Conservation (phyloP, 2,113 vertebrate species). For the Chloebia gouldiae region DNA sequence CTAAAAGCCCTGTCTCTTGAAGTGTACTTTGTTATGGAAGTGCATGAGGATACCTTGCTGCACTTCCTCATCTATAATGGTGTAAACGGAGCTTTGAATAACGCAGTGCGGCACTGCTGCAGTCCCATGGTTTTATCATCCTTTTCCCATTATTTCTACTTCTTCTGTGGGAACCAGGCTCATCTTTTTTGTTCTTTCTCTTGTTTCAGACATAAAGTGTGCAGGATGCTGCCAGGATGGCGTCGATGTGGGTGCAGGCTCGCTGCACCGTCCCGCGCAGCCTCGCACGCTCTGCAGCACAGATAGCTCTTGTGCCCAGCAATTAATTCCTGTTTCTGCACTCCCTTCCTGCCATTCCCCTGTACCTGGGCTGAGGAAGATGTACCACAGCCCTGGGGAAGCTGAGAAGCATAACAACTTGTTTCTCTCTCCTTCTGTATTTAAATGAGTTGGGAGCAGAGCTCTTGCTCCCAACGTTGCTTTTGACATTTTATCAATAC, state of each 20-base stretch:
- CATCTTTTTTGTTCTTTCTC: neutral
- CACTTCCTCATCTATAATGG: neutral
- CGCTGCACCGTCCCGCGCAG: rapidly evolving
- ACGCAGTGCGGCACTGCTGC: neutral
- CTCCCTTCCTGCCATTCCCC: neutral
- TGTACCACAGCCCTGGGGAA: neutral
- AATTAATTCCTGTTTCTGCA: neutral
- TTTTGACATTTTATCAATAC: neutral
- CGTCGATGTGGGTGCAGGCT: neutral
- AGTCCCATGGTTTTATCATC: neutral
- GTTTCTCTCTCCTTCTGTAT: neutral
- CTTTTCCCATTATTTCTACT: neutral
- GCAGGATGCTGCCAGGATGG: neutral
- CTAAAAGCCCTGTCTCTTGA: neutral
- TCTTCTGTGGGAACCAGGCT: neutral
- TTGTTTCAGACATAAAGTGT: neutral
- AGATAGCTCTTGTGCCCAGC: neutral
- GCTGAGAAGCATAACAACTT: neutral
- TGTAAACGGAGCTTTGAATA: neutral
- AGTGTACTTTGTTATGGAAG: neutral
- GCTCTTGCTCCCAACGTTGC: neutral
- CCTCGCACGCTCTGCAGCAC: rapidly evolving
- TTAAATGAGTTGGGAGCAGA: neutral
- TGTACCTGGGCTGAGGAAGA: neutral
- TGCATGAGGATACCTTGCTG: neutral